A percentile compares a stretch with the other conserved stretches of the same genome.
phyloP scores from a whole-genome alignment of 2,888 invertebrate species.

The Mactromeris polynyma region DNA sequence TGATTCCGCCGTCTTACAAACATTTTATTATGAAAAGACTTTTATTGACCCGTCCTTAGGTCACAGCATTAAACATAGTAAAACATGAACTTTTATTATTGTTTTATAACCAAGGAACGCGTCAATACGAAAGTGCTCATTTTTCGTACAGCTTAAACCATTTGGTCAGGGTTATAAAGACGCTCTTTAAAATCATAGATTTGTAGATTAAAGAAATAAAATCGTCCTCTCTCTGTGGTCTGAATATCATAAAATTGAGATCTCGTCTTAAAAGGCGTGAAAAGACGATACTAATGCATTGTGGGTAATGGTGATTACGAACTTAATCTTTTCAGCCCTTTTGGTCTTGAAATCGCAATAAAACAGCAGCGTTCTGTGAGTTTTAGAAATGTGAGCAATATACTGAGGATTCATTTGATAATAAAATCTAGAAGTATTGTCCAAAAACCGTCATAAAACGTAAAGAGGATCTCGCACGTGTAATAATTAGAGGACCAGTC shows the following conservation, averaged over 20 bases:
- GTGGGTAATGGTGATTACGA: slow-evolving; percentile 37
- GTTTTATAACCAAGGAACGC: slow-evolving; percentile 42
- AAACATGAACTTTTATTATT: slow-evolving; percentile 20
- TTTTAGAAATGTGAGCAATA: slow-evolving; percentile 41
- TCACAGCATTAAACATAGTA: not conserved
- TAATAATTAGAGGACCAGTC: slow-evolving; percentile 37
- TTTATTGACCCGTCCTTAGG: slow-evolving; percentile 13
- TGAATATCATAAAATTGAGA: slow-evolving; percentile 44
- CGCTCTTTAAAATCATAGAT: slow-evolving; percentile 44
- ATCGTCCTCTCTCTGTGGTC: slow-evolving; percentile 52
- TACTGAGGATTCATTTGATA: slow-evolving; percentile 19
- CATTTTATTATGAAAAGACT: not conserved
- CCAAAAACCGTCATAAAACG: slow-evolving; percentile 32
- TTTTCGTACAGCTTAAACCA: slow-evolving; percentile 35
- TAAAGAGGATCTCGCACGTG: slow-evolving; percentile 17
- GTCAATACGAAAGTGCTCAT: slow-evolving; percentile 38
- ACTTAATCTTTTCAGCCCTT: slow-evolving; percentile 23
- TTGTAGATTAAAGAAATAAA: slow-evolving; percentile 40
- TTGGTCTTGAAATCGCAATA: slow-evolving; percentile 37
- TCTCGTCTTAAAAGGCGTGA: slow-evolving; percentile 57
- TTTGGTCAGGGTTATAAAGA: slow-evolving; percentile 55
- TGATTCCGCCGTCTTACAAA: not conserved
- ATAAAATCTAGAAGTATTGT: slow-evolving; percentile 34
- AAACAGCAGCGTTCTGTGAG: slow-evolving; percentile 8
- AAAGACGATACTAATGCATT: slow-evolving; percentile 58